Evolutionary conservation across 2,888 invertebrate species (phyloP), one percentile per base, ranked within the genome.

Genomic region (Cryptus armator): DNA sequence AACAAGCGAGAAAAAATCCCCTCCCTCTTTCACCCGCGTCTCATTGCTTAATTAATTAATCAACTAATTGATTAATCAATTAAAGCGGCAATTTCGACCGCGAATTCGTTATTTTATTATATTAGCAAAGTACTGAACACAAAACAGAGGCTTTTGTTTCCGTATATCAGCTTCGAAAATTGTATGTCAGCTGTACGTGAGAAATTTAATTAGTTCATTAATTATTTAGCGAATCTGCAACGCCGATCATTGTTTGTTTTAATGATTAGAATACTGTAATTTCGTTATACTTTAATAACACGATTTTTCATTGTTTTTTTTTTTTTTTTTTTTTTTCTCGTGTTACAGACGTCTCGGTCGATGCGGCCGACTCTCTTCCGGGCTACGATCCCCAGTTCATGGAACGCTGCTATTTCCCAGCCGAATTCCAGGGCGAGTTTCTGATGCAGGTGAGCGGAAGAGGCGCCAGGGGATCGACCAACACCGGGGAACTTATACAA

Each of bases 391-490:
- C 90, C 5, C 89, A 90, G 78, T 89, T 91, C 87, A 90, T 89
- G 85, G 94, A 94, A 64, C 94, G 95, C 51, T 96, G 96, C 92
- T 96, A 96, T 92, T 96, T 96, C 92, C 95, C 96, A 32, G 95
- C 95, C 83, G 96, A 96, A 92, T 95, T 95, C 88, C 96, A 96
- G 93, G 96, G 96, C 37, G 95, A 95, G 87, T 96, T 95, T 91
- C 94, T 95, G 86, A 96, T 95, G 94, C 96, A 96, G 93, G 94
- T 93, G 87, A 92, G 91, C 87, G 91, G 91, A 80, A 89, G 89
- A 86, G 91, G 90, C 85, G 89, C 89, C 80, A 89, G 87, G 91
- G 91, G 92, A 91, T 90, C 92, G 44, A 91, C 91, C 66, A 93
- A 93, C 86, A 92, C 93, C 10, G 94, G 93, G n/a, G 94, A 94